phyloP scores from a whole-genome alignment of 2,797 vertebrate species.

The Hydrocynus forskahlii region DNA sequence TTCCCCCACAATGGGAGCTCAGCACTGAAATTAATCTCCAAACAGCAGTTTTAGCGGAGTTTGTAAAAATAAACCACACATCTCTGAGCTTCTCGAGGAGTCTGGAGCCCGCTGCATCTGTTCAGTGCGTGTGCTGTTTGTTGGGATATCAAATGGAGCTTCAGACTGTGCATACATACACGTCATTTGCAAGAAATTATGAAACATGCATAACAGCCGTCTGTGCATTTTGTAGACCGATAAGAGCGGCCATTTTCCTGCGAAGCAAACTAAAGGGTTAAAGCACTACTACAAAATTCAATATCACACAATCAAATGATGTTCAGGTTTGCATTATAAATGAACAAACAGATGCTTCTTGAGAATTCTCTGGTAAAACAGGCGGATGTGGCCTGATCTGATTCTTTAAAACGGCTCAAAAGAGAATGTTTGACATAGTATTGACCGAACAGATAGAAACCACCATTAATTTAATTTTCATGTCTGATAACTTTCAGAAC shows the following conservation, averaged over 20 bases:
- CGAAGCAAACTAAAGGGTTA: too few species aligned
- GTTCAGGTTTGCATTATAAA: too few species aligned
- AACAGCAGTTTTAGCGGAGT: conserved; percentile 72
- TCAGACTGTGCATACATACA: conserved; percentile 12
- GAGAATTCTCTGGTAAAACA: too few species aligned
- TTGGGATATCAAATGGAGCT: conserved; percentile 21
- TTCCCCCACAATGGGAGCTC: conserved; percentile 74
- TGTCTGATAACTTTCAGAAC: too few species aligned
- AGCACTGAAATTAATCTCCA: conserved; percentile 76
- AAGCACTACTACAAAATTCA: too few species aligned
- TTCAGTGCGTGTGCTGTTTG: conserved; percentile 45
- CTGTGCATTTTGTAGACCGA: neutral
- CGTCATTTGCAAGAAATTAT: neutral
- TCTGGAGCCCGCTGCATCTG: conserved; percentile 60
- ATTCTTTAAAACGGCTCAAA: too few species aligned
- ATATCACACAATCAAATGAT: too few species aligned
- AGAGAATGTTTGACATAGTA: too few species aligned
- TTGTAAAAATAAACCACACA: conserved; percentile 76
- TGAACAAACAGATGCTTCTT: too few species aligned
- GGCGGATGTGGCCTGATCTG: too few species aligned
- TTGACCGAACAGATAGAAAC: too few species aligned
- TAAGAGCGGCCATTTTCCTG: neutral
- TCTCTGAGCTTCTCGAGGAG: conserved; percentile 63
- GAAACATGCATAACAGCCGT: neutral
- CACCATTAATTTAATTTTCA: too few species aligned